These are phyloP conservation scores for Antennarius maculatus DNA, from an alignment of 2,797 vertebrate species.

Conservation along the genomic window DNA sequence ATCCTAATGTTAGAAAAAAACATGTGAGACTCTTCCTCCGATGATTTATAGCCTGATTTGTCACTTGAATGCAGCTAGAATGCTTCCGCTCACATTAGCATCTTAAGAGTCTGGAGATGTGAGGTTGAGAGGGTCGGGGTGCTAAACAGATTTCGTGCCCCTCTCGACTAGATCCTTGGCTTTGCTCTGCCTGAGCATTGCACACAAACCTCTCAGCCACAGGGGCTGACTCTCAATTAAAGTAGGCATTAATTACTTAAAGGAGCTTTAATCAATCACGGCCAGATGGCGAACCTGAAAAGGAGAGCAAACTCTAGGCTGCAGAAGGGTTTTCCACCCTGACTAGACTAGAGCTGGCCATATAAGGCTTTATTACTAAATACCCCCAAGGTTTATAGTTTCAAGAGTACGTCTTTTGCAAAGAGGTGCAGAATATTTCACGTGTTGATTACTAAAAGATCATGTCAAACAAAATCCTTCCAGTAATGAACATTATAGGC, in stretches of 20 bases:
- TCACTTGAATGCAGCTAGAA: conserved; percentile 65
- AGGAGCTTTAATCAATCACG: conserved; percentile 82
- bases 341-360: conserved; percentile 39
- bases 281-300: conserved; percentile 75
- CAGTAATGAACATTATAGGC: conserved; percentile 4
- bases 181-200: conserved; percentile 56
- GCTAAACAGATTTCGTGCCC: conserved; percentile 75
- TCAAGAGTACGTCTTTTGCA: conserved; percentile 12
- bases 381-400: conserved; percentile 5
- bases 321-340: conserved; percentile 36
- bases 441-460: neutral
- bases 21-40: conserved; percentile 48
- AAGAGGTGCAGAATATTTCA: neutral
- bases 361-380: conserved; percentile 39
- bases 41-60: conserved; percentile 73
- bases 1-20: conserved; percentile 56
- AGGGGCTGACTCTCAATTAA: conserved; percentile 77
- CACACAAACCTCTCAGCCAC: conserved; percentile 61
- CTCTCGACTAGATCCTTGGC: conserved; percentile 64
- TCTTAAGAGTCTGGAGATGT: conserved; percentile 69
- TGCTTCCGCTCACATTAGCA: conserved; percentile 69
- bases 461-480: neutral
- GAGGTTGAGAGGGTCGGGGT: conserved; percentile 69
- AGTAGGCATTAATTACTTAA: conserved; percentile 81
- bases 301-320: conserved; percentile 58